Evolutionary conservation across 2,797 vertebrate species (phyloP).

Genomic region (Onychomys leucogaster): DNA sequence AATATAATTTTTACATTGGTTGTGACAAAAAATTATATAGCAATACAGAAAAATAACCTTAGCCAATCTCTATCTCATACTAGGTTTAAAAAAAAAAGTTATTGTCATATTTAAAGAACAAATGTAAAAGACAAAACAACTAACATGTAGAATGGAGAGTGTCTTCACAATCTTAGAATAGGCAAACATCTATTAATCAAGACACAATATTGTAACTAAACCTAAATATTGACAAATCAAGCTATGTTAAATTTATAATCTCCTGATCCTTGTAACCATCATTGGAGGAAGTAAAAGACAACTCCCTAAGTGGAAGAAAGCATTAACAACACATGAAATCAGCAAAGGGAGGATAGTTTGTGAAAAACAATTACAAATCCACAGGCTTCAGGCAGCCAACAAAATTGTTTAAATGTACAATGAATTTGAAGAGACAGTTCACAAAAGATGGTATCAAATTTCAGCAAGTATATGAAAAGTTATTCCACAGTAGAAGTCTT

Average conservation of each 20-base stretch:
- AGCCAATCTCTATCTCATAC: background rate
- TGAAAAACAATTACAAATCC: background rate
- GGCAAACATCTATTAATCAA: background rate
- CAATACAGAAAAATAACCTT: background rate
- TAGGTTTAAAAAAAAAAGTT: background rate
- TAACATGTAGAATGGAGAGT: background rate
- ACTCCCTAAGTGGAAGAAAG: background rate
- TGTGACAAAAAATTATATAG: background rate
- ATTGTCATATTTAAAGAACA: background rate
- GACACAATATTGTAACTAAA: background rate
- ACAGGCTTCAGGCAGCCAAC: background rate
- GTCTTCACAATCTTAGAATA: background rate
- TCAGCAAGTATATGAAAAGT: background rate
- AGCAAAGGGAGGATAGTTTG: background rate
- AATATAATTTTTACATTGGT: background rate
- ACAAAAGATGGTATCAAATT: background rate
- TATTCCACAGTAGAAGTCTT: background rate
- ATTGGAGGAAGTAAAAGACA: background rate
- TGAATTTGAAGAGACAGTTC: conserved; percentile 16
- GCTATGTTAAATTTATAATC: conserved; percentile 16
- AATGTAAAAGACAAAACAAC: background rate
- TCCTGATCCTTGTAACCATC: background rate
- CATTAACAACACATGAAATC: background rate
- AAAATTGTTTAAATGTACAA: background rate
- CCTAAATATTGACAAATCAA: background rate